phyloP scores from a whole-genome alignment of 2,113 vertebrate species.

The Empidonax alnorum region DNA sequence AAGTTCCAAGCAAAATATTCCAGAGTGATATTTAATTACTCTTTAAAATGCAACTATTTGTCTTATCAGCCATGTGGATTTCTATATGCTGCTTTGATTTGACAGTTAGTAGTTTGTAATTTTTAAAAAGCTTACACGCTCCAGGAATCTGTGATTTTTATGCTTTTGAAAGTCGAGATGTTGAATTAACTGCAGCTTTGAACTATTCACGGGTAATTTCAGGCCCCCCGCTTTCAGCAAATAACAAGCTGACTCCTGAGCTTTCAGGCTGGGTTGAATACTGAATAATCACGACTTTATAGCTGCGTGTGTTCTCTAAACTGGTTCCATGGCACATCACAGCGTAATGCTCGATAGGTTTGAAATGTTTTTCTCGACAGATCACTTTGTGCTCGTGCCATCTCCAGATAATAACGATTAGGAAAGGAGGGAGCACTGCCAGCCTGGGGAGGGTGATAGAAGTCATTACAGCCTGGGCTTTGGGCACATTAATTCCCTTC shows the following conservation, averaged over 20 bases:
- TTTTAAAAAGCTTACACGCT: conserved; percentile 59
- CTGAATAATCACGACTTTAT: conserved; percentile 36
- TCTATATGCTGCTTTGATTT: conserved; percentile 67
- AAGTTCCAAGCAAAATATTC: conserved; percentile 67
- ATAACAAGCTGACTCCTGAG: conserved; percentile 16
- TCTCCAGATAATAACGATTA: background rate
- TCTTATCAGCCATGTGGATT: conserved; percentile 63
- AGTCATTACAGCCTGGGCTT: background rate
- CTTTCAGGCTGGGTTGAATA: conserved; percentile 41
- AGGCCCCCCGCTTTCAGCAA: conserved; percentile 55
- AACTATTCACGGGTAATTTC: conserved; percentile 67
- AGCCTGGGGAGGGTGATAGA: background rate
- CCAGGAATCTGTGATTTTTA: conserved; percentile 64
- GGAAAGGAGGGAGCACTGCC: background rate
- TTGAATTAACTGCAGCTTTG: conserved; percentile 70
- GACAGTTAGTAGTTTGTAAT: conserved; percentile 63
- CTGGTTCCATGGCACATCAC: conserved; percentile 5
- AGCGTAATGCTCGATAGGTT: background rate
- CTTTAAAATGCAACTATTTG: conserved; percentile 68
- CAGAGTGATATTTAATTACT: conserved; percentile 67
- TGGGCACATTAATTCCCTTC: background rate
- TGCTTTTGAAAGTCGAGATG: conserved; percentile 65
- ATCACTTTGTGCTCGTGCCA: conserved; percentile 22
- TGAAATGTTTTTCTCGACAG: conserved; percentile 1
- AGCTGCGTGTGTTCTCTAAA: conserved; percentile 2